A percentile compares a stretch with the other conserved stretches of the same genome.
Conservation (phyloP, 2,888 invertebrate species). For the Camptogramma bilineatum region DNA sequence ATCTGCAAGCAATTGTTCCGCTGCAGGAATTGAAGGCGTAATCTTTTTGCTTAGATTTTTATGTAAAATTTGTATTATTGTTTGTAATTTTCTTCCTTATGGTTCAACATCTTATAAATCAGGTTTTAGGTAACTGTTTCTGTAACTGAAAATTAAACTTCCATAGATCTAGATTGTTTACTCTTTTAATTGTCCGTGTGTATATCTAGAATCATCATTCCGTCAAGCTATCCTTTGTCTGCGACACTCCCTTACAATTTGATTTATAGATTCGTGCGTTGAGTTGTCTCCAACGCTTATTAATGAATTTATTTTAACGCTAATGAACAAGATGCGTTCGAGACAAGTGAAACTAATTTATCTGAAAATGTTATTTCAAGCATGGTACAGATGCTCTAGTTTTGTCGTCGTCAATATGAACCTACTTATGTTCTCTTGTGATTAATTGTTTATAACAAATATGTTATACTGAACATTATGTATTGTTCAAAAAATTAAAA, state of each 20-base stretch:
- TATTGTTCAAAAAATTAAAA: too few species aligned
- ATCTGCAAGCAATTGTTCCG: too few species aligned
- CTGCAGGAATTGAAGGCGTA: too few species aligned
- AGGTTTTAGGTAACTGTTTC: too few species aligned
- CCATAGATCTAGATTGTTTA: constrained; percentile 18
- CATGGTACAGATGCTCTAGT: constrained; percentile 46
- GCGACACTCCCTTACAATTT: constrained; percentile 84
- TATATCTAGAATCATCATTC: constrained; percentile 42
- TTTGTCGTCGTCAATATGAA: constrained; percentile 35
- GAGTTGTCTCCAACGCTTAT: constrained; percentile 80
- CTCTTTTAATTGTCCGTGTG: constrained; percentile 51
- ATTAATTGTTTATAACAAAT: constrained; percentile 6
- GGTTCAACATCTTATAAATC: too few species aligned
- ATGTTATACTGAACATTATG: neutral
- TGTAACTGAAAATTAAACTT: neutral
- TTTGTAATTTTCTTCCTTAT: too few species aligned
- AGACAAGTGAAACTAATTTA: constrained; percentile 82
- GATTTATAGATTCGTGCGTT: constrained; percentile 83
- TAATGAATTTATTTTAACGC: constrained; percentile 85
- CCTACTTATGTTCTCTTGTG: constrained; percentile 1
- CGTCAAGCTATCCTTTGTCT: constrained; percentile 75
- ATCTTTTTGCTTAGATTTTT: too few species aligned
- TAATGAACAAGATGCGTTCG: constrained; percentile 83
- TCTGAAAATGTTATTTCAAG: constrained; percentile 75
- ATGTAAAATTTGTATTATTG: too few species aligned